Base-by-base conservation (phyloP, 1,140 invertebrate species). In the Vanessa atalanta region DNA sequence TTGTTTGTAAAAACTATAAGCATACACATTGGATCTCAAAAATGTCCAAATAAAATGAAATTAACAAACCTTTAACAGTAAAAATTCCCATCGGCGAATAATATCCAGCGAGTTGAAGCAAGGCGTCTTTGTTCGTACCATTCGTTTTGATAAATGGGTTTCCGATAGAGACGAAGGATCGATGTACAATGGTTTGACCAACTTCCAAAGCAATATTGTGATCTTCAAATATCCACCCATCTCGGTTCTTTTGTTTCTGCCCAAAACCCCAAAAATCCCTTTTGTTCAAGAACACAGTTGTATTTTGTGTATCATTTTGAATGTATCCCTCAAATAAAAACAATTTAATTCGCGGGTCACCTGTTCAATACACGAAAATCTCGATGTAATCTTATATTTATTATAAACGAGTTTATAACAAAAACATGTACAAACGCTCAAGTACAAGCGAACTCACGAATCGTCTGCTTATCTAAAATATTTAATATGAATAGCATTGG, bases 141-240 rank as follows among this genome's bases (percentile, higher is more conserved):
- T 37, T 64, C 9, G 15, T 47, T 43, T 65, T 26, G 4, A 65
- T 47, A 16, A 14, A 47, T 15, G 63, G 63, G 8, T 65, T 65
- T 20, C 47, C 16, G 47, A 16, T 47, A 47, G 63, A 47, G 16
- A 47, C 43, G 11, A 65, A 65, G 63, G n/a, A n/a, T 3, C 53
- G 53, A 12, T 57, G 12, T 1, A 23, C 53, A 23, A 48, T 69
- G 65, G 31, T 77, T 75, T 14, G 71, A 71, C 87, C 88, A 0
- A 80, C 53, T 65, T 81, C 82, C 8, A 94, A 69, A 26, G 68
- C 43, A 5, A 89, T 20, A 13, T 83, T 47, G 0, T 63, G 43
- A 23, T 92, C 79, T 53, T 89, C 79, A 63, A 85, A 81, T 0
- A 76, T 71, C 93, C 93, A 94, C 13, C 77, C 53, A 0, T 57